phyloP scores from a whole-genome alignment of 2,888 invertebrate genomes.

The Drosophila merina region DNA sequence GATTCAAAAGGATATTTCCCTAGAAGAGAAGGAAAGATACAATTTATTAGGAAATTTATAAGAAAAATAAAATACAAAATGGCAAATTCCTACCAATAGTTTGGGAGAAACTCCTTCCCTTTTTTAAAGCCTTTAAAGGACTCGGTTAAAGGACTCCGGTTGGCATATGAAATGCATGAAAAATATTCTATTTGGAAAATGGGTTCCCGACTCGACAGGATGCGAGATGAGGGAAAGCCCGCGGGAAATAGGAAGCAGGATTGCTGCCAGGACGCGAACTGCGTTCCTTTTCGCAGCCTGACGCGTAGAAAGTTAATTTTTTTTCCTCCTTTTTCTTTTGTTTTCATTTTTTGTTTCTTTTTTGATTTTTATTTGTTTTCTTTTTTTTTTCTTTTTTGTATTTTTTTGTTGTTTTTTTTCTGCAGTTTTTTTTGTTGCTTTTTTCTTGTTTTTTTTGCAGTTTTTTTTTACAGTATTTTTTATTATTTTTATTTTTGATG shows the following conservation, averaged over 20 bases:
- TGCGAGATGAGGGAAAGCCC: conserved; percentile 7
- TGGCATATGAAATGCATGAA: background rate
- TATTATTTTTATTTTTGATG: conserved; percentile 10
- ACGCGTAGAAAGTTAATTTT: conserved; percentile 15
- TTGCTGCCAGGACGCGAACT: conserved; percentile 22
- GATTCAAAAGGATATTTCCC: background rate
- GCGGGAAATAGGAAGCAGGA: conserved; percentile 35
- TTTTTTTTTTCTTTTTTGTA: no score
- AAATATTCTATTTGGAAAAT: background rate
- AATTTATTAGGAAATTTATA: no score
- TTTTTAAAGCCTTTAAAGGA: background rate
- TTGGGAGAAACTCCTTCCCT: accelerated
- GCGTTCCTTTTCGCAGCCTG: background rate
- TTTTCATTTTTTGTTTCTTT: no score
- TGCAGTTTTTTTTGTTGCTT: no score
- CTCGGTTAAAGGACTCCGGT: background rate
- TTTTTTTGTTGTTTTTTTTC: no score
- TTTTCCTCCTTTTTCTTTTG: background rate
- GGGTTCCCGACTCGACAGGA: background rate
- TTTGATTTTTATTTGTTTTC: no score
- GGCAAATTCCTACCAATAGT: background rate
- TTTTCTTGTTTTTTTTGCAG: background rate
- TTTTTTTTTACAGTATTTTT: no score
- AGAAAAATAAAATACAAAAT: no score
- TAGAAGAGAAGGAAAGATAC: no score